phyloP scores from a whole-genome alignment of 2,113 vertebrate species.

The Euleptes europaea region DNA sequence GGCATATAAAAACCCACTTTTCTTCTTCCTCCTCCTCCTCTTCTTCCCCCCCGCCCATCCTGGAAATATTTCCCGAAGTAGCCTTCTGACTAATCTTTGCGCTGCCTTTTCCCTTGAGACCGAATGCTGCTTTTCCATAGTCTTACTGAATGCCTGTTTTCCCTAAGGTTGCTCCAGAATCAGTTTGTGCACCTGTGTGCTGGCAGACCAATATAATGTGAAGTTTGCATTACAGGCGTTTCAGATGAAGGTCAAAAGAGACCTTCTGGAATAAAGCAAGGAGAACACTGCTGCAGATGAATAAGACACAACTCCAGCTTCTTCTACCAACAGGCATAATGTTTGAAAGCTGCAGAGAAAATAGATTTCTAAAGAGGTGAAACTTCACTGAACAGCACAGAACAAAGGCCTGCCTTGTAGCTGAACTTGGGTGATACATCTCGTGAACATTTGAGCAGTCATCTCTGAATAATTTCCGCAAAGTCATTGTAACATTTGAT shows the following conservation, averaged over 20 bases:
- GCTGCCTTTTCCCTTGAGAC: background rate
- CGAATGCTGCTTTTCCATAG: background rate
- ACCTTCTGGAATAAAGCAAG: background rate
- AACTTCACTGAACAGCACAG: background rate
- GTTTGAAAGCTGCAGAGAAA: background rate
- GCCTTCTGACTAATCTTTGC: background rate
- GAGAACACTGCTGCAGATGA: rapidly evolving
- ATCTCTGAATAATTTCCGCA: background rate
- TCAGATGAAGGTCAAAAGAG: background rate
- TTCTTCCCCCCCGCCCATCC: background rate
- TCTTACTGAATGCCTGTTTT: background rate
- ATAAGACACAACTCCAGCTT: background rate
- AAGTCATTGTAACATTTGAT: background rate
- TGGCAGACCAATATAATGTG: background rate
- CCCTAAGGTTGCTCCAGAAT: background rate
- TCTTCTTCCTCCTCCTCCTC: too few species aligned
- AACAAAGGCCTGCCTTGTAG: background rate
- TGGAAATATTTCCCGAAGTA: background rate
- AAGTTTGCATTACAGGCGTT: background rate
- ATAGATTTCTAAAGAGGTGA: background rate
- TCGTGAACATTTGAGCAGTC: background rate
- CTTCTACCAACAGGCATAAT: background rate
- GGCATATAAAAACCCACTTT: too few species aligned
- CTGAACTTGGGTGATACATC: background rate
- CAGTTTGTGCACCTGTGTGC: background rate